Evolutionary conservation across 2,113 vertebrate species (phyloP), one percentile per base, ranked within the genome.

Genomic region (Leptobrachium ailaonicum): DNA sequence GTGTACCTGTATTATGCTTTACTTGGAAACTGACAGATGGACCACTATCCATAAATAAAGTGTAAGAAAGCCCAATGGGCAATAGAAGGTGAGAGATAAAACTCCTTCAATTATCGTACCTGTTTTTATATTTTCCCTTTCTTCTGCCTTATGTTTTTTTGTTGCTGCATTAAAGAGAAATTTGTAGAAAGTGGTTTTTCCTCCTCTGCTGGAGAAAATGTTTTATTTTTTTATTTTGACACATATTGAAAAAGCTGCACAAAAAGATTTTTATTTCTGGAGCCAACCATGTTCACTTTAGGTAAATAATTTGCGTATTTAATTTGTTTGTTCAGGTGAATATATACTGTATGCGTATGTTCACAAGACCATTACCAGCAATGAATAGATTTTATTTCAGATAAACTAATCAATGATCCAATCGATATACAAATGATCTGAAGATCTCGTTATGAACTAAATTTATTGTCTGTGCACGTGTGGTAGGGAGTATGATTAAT

Each of bases 21-120:
- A 80, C 87, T 78, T 10, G 63, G 85, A 85, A 90, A 86, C 85
- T 83, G 85, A 54, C 90, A 88, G 90, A 90, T 87, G 90, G 90
- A 76, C 84, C 10, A 78, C 42, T 82, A 82, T 86, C 86, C 83
- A 79, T 81, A 86, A 87, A 86, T 79, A 88, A 88, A 89, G 87
- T 82, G 73, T 66, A 71, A 85, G 87, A 67, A 73, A 83, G 20
- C 85, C 81, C 56, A 73, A 10, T 73, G 63, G 63, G 78, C 50
- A 73, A 67, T 40, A 7, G 41, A 14, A 74, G 76, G 66, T 72
- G 9, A 43, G 82, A 6, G 62, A 70, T 41, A 58, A 56, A 58
- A 63, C 60, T 84, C 82, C 82, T 82, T 82, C 83, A 86, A 84
- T 86, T 83, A 45, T 69, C 73, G 72, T 80, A 85, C 73, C 83